Conservation (phyloP, 1,140 invertebrate species). For the Agraylea sexmaculata region DNA sequence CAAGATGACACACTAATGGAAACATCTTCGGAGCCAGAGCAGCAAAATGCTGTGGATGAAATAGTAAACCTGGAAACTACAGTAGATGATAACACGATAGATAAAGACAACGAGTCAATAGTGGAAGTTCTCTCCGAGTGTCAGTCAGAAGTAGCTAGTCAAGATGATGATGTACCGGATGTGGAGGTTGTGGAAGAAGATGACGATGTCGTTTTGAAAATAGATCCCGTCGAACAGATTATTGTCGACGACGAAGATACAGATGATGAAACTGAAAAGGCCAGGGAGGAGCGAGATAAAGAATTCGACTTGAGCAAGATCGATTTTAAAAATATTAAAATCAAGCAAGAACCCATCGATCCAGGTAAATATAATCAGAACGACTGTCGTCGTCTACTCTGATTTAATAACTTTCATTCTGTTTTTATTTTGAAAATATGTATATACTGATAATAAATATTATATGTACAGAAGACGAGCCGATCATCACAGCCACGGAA, state of each 20-base stretch:
- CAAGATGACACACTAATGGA: constrained; percentile 13
- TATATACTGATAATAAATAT: too few species aligned
- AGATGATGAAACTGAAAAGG: constrained; percentile 32
- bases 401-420: too few species aligned
- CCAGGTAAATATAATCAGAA: constrained; percentile 40
- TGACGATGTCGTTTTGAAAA: constrained; percentile 47
- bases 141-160: constrained; percentile 6
- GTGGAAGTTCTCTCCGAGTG: constrained; percentile 38
- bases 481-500: constrained; percentile 38
- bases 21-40: constrained; percentile 19
- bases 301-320: constrained; percentile 30
- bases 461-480: constrained; percentile 33
- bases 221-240: constrained; percentile 38
- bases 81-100: constrained; percentile 22
- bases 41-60: constrained; percentile 29
- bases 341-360: constrained; percentile 49
- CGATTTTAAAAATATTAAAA: constrained; percentile 39
- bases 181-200: constrained; percentile 30
- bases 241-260: constrained; percentile 40
- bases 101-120: constrained; percentile 42
- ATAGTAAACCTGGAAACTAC: constrained; percentile 24
- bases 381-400: too few species aligned
- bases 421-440: too few species aligned
- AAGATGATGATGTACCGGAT: constrained; percentile 17
- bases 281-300: constrained; percentile 29